These are phyloP conservation scores for Marmota flaviventris DNA, from an alignment of 2,113 vertebrate genomes.

Conservation along the genomic window DNA sequence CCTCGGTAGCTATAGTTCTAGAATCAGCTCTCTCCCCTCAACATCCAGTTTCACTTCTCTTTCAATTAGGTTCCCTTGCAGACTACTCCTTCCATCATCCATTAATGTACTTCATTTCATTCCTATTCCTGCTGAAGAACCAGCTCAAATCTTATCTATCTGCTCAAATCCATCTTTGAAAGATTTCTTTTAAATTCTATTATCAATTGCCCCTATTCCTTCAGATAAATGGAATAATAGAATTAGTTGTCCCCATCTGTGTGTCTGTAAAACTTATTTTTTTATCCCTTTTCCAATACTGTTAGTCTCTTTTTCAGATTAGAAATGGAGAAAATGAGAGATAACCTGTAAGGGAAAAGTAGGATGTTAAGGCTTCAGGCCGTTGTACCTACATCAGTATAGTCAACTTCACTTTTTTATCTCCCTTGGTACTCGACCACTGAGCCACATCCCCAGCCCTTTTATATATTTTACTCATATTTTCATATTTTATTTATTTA, in stretches of 20 bases:
- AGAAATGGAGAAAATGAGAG: background rate
- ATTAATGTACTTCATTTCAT: background rate
- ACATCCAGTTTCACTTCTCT: constrained; percentile 21
- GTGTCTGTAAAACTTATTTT: constrained; percentile 11
- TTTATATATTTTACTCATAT: no score
- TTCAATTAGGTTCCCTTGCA: constrained; percentile 11
- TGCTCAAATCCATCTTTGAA: no score
- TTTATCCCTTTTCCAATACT: background rate
- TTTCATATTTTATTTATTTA: no score
- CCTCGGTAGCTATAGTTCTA: background rate
- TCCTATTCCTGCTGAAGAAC: background rate
- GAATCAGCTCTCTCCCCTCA: background rate
- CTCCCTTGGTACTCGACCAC: no score
- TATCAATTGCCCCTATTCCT: background rate
- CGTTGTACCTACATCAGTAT: background rate
- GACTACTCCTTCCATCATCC: background rate
- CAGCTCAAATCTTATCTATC: background rate
- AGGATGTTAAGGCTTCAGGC: background rate
- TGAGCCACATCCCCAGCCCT: no score
- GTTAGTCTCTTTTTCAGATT: background rate
- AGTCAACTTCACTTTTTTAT: background rate
- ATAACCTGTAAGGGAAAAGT: background rate
- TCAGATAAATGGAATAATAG: background rate
- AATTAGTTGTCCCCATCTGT: background rate
- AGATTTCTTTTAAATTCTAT: background rate